phyloP scores from a whole-genome alignment of 2,888 invertebrate genomes.

The Diaphora mendica region DNA sequence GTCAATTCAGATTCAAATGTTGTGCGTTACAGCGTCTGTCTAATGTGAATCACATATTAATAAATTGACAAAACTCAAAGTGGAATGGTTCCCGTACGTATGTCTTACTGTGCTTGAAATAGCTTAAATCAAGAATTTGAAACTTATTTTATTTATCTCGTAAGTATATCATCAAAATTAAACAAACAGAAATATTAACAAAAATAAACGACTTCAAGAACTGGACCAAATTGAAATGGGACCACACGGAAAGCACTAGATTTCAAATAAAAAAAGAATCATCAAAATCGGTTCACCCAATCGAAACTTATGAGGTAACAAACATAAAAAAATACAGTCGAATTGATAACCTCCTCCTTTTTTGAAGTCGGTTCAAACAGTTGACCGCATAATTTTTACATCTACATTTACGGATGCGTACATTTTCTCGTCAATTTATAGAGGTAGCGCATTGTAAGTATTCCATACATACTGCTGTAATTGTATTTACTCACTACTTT shows the following conservation, averaged over 20 bases:
- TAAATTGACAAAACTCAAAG: slow-evolving; percentile 8
- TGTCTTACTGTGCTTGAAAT: background rate
- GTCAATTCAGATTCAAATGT: slow-evolving; percentile 28
- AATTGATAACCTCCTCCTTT: no score
- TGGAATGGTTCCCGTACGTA: background rate
- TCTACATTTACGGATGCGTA: slow-evolving; percentile 2
- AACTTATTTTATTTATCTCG: background rate
- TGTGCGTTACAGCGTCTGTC: slow-evolving; percentile 16
- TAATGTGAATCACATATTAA: slow-evolving; percentile 16
- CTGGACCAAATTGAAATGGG: no score
- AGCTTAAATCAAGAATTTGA: background rate
- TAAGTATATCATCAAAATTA: background rate
- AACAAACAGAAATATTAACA: background rate
- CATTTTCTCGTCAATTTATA: slow-evolving; percentile 3
- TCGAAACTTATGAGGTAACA: no score
- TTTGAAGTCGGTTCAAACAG: background rate
- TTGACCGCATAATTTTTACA: background rate
- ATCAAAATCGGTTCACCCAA: no score
- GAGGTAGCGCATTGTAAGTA: slow-evolving; percentile 1
- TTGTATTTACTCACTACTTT: background rate
- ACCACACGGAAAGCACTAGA: no score
- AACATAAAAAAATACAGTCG: no score
- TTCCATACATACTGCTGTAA: background rate
- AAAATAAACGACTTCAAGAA: no score
- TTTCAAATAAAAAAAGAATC: no score